Base-by-base conservation (phyloP, 2,888 invertebrate species). In the Cistogaster globosa region DNA sequence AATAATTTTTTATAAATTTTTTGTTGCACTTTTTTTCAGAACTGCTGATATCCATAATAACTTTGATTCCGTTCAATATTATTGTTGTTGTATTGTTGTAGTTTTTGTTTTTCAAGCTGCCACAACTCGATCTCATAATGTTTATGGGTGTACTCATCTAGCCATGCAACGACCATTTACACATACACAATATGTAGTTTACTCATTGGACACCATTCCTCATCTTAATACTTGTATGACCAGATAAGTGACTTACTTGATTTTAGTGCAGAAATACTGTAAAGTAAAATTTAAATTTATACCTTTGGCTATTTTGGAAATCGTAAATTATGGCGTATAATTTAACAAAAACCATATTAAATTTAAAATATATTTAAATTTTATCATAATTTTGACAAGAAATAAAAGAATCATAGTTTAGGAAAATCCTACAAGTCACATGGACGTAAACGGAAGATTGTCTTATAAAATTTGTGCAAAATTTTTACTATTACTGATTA, bases 211-310 rank as follows among this genome's bases (percentile, higher is more conserved):
- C 76, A 71, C 80, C 67, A 84, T 80, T 84, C 71, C 76, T 76
- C 84, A 80, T 76, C 55, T 84, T 63, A 45, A 77, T 72, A 78
- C 81, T 84, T 84, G 81, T 74, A 77, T 77, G 81, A 74, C 72
- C 74, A 84, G 77, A 84, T 84, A 57, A 69, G 72, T 81, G 74
- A 74, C 12, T 58, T 55, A 68, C 63, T 65, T 74, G 69, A 74
- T 81, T 72, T 71, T 67, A 62, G 77, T 83, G 77, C 67, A 67
- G 53, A 62, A 48, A 36, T n/a, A 45, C 32, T 22, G 18, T n/a
- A n/a, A n/a, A n/a, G n/a, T n/a, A n/a, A n/a, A n/a, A n/a, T n/a
- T n/a, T n/a, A n/a, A n/a, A n/a, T n/a, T n/a, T n/a, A n/a, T n/a
- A n/a, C n/a, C n/a, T n/a, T n/a, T n/a, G n/a, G n/a, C n/a, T n/a